A percentile compares a stretch with the other conserved stretches of the same genome.
phyloP scores from a whole-genome alignment of 2,113 vertebrate genomes.

The Nothobranchius furzeri region DNA sequence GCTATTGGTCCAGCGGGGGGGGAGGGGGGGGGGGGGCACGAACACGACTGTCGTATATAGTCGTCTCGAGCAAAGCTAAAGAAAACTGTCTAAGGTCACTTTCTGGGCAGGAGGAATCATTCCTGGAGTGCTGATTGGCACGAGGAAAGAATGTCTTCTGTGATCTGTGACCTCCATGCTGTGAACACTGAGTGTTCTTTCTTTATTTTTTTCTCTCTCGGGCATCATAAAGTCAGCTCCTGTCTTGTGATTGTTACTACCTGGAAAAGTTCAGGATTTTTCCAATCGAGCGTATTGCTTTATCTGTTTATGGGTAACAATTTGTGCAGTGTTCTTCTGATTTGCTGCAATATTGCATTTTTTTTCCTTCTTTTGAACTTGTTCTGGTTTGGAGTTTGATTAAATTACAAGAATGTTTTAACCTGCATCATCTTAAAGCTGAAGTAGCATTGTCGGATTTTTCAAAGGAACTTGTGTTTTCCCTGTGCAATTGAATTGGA shows the following conservation, averaged over 20 bases:
- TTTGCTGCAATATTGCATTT: constrained; percentile 43
- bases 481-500: constrained; percentile 11
- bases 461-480: constrained; percentile 39
- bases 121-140: constrained; percentile 21
- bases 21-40: constrained; percentile 3
- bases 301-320: constrained; percentile 56
- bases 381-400: constrained; percentile 37
- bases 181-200: constrained; percentile 22
- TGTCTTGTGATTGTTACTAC: constrained; percentile 50
- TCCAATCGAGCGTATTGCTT: constrained; percentile 50
- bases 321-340: constrained; percentile 36
- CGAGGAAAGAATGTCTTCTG: constrained; percentile 34
- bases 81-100: constrained; percentile 45
- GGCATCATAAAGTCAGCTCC: constrained; percentile 35
- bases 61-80: too few relatives aligned
- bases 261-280: constrained; percentile 51
- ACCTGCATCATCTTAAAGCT: constrained; percentile 30
- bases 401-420: constrained; percentile 40
- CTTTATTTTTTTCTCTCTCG: constrained; percentile 9
- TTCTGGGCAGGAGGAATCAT: constrained; percentile 36
- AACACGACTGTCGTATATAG: too few relatives aligned
- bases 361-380: constrained; percentile 20
- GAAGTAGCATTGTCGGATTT: constrained; percentile 42
- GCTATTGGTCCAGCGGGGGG: constrained; percentile 19
- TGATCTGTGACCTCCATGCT: constrained; percentile 20